These are phyloP conservation scores for Scolanthus callimorphus DNA, from an alignment of 92 coral and sea anemone genomes.

Conservation along the genomic window DNA sequence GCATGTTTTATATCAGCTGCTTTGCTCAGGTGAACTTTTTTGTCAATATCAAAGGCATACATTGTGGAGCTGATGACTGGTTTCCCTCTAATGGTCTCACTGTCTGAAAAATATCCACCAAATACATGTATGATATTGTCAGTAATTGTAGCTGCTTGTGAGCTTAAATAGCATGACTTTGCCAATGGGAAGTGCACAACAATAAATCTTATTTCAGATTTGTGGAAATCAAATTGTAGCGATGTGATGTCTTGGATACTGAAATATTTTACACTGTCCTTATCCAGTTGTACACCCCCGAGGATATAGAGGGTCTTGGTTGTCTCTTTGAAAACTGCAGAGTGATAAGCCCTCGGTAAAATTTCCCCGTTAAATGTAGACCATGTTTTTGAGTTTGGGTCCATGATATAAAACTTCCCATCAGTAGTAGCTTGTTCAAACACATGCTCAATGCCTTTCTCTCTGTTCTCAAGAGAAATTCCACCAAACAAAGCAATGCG, in stretches of 20 bases:
- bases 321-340: slow-evolving; percentile 2
- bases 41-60: slow-evolving; percentile 26
- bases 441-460: slow-evolving; percentile 24
- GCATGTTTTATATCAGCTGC: slow-evolving; percentile 2
- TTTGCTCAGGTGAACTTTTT: slow-evolving; percentile 9
- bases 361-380: slow-evolving; percentile 6
- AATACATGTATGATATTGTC: slow-evolving; percentile 25
- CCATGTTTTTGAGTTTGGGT: slow-evolving; percentile 4
- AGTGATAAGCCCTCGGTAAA: slow-evolving; percentile 16
- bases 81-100: slow-evolving; percentile 1
- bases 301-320: slow-evolving; percentile 3
- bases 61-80: slow-evolving; percentile 12
- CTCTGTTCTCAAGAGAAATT: slow-evolving; percentile 11
- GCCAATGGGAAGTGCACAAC: slow-evolving; percentile 1
- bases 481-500: slow-evolving; percentile 21
- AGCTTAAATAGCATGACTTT: slow-evolving; percentile 3
- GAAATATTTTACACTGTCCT: slow-evolving; percentile 9
- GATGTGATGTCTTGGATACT: slow-evolving; percentile 11
- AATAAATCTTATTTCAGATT: background rate
- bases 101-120: slow-evolving; percentile 26
- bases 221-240: slow-evolving; percentile 3
- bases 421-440: slow-evolving; percentile 16
- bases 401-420: slow-evolving; percentile 16
- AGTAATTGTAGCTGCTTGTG: slow-evolving; percentile 15
- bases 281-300: slow-evolving; percentile 11